A percentile compares a stretch with the other conserved stretches of the same genome.
Conservation (phyloP, 2,113 vertebrate species). For the Aix galericulata region DNA sequence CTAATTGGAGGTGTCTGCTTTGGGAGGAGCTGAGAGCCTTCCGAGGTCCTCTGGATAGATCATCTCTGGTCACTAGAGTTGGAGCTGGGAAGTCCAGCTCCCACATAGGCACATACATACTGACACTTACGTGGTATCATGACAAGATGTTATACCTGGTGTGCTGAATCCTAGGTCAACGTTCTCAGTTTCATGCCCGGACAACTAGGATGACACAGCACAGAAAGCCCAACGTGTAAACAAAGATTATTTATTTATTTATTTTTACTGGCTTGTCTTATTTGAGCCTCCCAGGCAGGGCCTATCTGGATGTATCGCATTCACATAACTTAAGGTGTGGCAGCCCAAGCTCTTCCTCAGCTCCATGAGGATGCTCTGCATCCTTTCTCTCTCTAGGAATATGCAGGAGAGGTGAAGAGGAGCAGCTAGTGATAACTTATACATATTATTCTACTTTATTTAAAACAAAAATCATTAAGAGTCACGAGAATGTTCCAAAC, state of each 20-base stretch:
- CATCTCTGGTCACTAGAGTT: background rate
- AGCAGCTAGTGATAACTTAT: background rate
- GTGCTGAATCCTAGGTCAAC: background rate
- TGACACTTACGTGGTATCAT: fast-evolving
- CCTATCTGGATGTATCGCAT: background rate
- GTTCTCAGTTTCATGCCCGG: background rate
- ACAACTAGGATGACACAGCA: background rate
- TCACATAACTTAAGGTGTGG: background rate
- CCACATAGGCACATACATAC: background rate
- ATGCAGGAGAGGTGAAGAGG: background rate
- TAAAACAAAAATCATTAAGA: background rate
- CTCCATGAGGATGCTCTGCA: background rate
- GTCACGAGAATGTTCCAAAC: background rate
- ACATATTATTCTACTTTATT: background rate
- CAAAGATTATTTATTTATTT: background rate
- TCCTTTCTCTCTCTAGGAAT: background rate
- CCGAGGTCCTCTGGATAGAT: background rate
- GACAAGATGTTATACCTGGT: background rate
- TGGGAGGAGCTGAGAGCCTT: background rate
- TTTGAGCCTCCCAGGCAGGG: background rate
- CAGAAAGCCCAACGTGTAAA: background rate
- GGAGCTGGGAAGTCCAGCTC: background rate
- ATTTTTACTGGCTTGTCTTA: background rate
- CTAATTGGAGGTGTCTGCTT: background rate
- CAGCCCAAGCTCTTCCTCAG: background rate